phyloP scores from a whole-genome alignment of 1,140 invertebrate genomes.

The Temnothorax nylanderi region DNA sequence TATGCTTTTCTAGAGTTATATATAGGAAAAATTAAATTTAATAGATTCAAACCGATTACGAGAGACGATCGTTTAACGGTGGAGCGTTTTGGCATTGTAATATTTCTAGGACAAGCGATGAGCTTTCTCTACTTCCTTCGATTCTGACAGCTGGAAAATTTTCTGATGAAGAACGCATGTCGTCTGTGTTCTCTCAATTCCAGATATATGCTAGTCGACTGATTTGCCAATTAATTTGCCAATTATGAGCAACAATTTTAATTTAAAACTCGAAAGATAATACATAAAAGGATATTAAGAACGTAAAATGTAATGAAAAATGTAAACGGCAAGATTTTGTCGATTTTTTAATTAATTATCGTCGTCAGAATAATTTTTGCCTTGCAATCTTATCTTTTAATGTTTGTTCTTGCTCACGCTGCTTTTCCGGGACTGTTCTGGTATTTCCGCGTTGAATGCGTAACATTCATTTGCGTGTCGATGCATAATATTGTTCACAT shows the following conservation, averaged over 20 bases:
- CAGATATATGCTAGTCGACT: not conserved
- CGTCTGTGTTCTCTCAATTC: not conserved
- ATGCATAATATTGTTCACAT: not conserved
- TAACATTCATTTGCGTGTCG: not conserved
- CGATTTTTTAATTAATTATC: not conserved
- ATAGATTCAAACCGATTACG: not conserved
- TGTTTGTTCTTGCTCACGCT: not conserved
- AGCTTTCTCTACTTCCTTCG: not conserved
- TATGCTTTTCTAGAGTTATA: not conserved
- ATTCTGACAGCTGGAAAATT: not conserved
- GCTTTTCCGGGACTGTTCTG: not conserved
- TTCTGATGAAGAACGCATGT: not conserved
- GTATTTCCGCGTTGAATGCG: slow-evolving; percentile 10
- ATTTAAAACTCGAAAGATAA: not conserved
- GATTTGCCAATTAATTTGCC: not conserved
- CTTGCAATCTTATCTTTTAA: not conserved
- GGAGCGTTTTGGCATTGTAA: not conserved
- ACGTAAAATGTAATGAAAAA: not conserved
- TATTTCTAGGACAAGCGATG: not conserved
- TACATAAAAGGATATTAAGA: not conserved
- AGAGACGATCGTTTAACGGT: not conserved
- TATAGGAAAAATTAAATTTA: not conserved
- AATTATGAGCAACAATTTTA: not conserved
- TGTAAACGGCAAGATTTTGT: not conserved
- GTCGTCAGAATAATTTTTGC: not conserved